Conservation (phyloP, 2,797 vertebrate genomes). For the Zalophus californianus region DNA sequence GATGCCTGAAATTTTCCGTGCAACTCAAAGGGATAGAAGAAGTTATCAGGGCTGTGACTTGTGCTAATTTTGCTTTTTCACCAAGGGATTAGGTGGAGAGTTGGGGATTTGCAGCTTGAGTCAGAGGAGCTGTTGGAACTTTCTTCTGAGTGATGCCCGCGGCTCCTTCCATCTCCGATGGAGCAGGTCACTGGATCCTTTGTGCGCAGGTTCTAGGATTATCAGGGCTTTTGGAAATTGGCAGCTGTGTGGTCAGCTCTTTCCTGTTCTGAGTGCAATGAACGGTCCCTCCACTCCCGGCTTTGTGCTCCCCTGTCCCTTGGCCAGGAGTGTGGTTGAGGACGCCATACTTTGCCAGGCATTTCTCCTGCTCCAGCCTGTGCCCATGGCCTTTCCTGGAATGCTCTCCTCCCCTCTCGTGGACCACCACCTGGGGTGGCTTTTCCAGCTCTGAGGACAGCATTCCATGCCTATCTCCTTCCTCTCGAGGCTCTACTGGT, state of each 20-base stretch:
- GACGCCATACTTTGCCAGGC: neutral
- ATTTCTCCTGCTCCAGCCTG: neutral
- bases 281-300: neutral
- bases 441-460: neutral
- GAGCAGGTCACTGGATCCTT: neutral
- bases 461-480: neutral
- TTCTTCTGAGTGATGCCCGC: conserved; percentile 65
- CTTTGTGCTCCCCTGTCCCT: neutral
- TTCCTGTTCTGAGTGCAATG: neutral
- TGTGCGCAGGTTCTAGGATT: conserved; percentile 45
- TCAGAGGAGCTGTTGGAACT: conserved; percentile 69
- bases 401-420: neutral
- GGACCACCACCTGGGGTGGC: neutral
- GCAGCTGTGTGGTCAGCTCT: conserved; percentile 27
- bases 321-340: neutral
- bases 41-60: conserved; percentile 33
- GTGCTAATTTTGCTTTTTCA: conserved; percentile 79
- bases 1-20: conserved; percentile 71
- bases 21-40: conserved; percentile 76
- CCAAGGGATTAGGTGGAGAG: conserved; percentile 75
- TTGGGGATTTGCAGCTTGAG: conserved; percentile 81
- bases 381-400: neutral
- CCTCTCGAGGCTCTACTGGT: neutral
- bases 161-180: conserved; percentile 45
- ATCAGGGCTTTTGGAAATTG: conserved; percentile 67